Percentiles rank a stretch among this genome's conserved stretches.
Evolutionary conservation across 2,113 vertebrate species (phyloP).

Genomic region (Numenius arquata): DNA sequence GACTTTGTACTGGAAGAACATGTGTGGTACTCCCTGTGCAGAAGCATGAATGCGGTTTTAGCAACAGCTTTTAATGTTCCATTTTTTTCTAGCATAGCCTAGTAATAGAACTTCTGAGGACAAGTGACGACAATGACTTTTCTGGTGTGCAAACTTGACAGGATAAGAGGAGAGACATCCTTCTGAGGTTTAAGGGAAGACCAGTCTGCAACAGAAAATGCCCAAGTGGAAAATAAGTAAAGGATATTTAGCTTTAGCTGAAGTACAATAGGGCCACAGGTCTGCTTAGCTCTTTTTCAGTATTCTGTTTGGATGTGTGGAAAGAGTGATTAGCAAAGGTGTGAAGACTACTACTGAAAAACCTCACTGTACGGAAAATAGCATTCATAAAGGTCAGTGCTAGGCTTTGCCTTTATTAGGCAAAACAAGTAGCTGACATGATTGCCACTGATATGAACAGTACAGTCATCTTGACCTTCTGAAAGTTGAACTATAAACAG

Average conservation of each 20-base stretch:
- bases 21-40: neutral
- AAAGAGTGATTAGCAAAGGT: neutral
- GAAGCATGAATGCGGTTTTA: neutral
- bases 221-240: neutral
- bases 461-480: neutral
- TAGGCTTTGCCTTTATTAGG: neutral
- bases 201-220: neutral
- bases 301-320: neutral
- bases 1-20: neutral
- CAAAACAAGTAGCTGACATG: neutral
- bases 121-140: fast-evolving
- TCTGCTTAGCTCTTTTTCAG: neutral
- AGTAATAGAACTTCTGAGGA: neutral
- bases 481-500: neutral
- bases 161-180: neutral
- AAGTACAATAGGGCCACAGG: neutral
- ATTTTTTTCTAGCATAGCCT: neutral
- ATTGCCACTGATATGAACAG: neutral
- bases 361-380: neutral
- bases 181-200: neutral
- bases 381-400: neutral
- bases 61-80: neutral
- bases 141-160: neutral
- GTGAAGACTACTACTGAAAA: neutral
- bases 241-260: neutral